Evolutionary conservation across 2,888 invertebrate species (phyloP), one percentile per base, ranked within the genome.

Genomic region (Bugulina stolonifera): DNA sequence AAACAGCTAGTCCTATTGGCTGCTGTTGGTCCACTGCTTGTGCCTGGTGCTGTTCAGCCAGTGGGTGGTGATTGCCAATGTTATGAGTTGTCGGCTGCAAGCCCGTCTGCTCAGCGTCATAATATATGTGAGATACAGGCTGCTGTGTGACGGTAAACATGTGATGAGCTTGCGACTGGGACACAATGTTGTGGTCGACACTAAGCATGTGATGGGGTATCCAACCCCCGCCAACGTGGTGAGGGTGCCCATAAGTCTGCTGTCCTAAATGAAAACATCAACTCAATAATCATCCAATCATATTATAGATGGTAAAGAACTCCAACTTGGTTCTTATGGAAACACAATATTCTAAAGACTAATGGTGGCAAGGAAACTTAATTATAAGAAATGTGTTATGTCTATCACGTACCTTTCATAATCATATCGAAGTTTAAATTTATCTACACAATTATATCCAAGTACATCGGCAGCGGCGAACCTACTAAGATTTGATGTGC

Each of bases 221-320:
- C 64, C 64, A 64, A 14, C 64, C 64, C 29, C 5, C 32, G 34
- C 5, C 14, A 3, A 64, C 27, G 25, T 64, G 64, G 32, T 64
- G 64, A 64, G 64, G 64, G 27, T 64, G 64, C 2, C 64, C 64
- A 64, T 64, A 64, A 10, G 64, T 64, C 32, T 64, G 64, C 64
- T 64, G 64, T 29, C 64, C 64, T 64, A 32, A 5, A 43, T 43
- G 18, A 10, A n/a, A n/a, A n/a, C n/a, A n/a, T n/a, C n/a, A n/a
- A n/a, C n/a, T n/a, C n/a, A n/a, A n/a, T n/a, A n/a, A n/a, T n/a
- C n/a, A n/a, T n/a, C n/a, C n/a, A n/a, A n/a, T n/a, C n/a, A n/a
- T n/a, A n/a, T n/a, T n/a, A n/a, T n/a, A n/a, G n/a, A n/a, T n/a
- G n/a, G n/a, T n/a, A n/a, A n/a, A n/a, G n/a, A n/a, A n/a, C n/a